Conservation (phyloP, 1,140 invertebrate genomes). For the Solenopsis fugax region DNA sequence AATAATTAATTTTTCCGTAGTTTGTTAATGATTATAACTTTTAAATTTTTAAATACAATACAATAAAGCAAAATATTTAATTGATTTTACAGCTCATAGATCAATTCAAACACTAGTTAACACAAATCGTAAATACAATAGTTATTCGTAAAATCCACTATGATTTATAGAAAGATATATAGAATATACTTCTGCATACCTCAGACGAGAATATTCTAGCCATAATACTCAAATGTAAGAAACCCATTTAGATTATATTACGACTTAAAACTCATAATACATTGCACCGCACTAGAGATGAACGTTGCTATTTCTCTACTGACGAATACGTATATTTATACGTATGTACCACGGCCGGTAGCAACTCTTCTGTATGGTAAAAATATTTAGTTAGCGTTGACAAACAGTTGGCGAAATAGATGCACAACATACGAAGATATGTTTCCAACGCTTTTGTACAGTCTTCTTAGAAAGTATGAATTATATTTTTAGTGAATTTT, state of each 20-base stretch:
- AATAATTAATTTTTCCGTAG: background rate
- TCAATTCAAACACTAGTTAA: background rate
- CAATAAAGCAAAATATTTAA: background rate
- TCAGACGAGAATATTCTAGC: background rate
- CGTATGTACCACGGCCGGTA: background rate
- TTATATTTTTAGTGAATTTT: background rate
- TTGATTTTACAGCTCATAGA: background rate
- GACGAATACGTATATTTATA: constrained; percentile 29
- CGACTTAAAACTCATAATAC: constrained; percentile 36
- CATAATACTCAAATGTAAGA: background rate
- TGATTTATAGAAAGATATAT: background rate
- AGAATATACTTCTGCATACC: background rate
- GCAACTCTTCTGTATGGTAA: constrained; percentile 32
- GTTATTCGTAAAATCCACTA: background rate
- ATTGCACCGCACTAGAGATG: background rate
- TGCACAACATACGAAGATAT: background rate
- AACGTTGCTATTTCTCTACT: constrained; percentile 16
- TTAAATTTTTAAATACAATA: background rate
- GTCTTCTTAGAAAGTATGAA: background rate
- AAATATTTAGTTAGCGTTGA: constrained; percentile 51
- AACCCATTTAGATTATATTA: constrained; percentile 11
- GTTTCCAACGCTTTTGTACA: constrained; percentile 13
- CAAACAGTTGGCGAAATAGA: background rate
- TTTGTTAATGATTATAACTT: background rate
- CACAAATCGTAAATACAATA: background rate